Percentiles rank a stretch among this genome's conserved stretches.
Conservation (phyloP, 2,797 vertebrate species). For the Aselliscus stoliczkanus region DNA sequence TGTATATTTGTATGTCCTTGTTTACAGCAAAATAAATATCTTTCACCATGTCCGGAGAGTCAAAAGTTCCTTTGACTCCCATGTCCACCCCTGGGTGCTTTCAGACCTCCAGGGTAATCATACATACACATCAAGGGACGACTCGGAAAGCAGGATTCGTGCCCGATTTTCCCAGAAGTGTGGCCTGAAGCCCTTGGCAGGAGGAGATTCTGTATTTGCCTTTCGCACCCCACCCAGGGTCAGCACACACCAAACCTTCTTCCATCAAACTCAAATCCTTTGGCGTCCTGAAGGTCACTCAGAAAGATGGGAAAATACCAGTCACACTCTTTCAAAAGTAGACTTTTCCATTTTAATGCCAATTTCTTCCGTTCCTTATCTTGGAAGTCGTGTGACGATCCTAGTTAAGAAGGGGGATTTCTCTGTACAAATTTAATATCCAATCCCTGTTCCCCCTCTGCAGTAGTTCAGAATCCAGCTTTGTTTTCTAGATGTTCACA, state of each 20-base stretch:
- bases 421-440: not conserved
- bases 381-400: not conserved
- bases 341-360: not conserved
- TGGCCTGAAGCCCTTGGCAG: not conserved
- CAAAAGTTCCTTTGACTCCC: not conserved
- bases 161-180: not conserved
- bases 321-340: not conserved
- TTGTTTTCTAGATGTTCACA: slow-evolving; percentile 15
- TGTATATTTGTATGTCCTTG: not conserved
- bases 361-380: not conserved
- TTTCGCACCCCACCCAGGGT: fast-evolving
- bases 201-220: not conserved
- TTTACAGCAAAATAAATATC: not conserved
- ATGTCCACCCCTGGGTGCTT: not conserved
- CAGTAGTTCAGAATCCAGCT: not conserved
- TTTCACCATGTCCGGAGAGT: not conserved
- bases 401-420: not conserved
- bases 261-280: not conserved
- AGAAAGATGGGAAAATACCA: not conserved
- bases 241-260: not conserved
- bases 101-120: not conserved
- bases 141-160: not conserved
- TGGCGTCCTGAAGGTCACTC: not conserved
- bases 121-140: not conserved
- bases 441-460: not conserved